phyloP scores from a whole-genome alignment of 2,888 invertebrate genomes.

The Rhingia campestris region DNA sequence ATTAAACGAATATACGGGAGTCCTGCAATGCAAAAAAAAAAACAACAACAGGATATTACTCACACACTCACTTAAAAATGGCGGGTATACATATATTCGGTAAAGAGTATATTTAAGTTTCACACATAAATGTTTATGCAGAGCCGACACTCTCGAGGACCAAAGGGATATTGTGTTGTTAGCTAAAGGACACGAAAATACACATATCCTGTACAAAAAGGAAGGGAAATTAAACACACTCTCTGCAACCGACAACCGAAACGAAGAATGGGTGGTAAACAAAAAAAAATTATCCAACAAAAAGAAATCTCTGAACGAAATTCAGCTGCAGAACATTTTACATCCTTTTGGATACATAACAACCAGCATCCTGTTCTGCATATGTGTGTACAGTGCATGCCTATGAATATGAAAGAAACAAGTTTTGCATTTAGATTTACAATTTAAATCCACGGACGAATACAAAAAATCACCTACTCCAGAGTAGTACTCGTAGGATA shows the following conservation, averaged over 20 bases:
- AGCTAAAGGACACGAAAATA: conserved; percentile 38
- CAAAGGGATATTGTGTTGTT: conserved; percentile 48
- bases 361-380: conserved; percentile 66
- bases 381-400: conserved; percentile 51
- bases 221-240: conserved; percentile 65
- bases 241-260: conserved; percentile 69
- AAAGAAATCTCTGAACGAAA: conserved; percentile 33
- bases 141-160: conserved; percentile 46
- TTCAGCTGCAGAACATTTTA: conserved; percentile 71
- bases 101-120: conserved; percentile 48
- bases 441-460: conserved; percentile 65
- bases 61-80: conserved; percentile 17
- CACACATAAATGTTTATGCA: conserved; percentile 68
- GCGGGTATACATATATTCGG: conserved; percentile 11
- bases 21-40: conserved; percentile 83
- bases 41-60: neutral
- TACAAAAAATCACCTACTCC: conserved; percentile 19
- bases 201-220: conserved; percentile 27
- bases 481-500: conserved; percentile 24
- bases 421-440: conserved; percentile 73
- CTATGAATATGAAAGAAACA: conserved; percentile 70
- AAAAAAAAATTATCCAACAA: conserved; percentile 9
- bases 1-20: conserved; percentile 91
- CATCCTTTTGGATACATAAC: conserved; percentile 73
- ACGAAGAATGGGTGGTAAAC: conserved; percentile 28